phyloP scores from a whole-genome alignment of 2,797 vertebrate genomes.

The Notoglanidium macrostoma region DNA sequence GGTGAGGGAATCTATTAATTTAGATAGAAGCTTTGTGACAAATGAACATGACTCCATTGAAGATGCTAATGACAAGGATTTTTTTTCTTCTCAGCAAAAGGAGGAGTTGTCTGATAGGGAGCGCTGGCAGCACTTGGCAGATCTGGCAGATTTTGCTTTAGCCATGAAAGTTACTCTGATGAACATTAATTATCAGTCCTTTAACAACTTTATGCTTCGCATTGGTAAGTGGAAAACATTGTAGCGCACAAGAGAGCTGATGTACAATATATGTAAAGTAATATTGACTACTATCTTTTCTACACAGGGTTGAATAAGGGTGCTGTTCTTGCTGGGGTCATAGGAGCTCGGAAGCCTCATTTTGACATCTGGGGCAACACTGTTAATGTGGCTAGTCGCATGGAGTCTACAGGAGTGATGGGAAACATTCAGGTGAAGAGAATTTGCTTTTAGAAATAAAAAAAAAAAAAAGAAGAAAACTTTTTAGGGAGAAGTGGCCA shows the following conservation, averaged over 20 bases:
- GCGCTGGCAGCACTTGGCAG: constrained; percentile 92
- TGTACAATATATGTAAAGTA: not conserved
- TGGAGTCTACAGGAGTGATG: constrained; percentile 97
- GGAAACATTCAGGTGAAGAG: constrained; percentile 93
- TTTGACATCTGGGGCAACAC: constrained; percentile 98
- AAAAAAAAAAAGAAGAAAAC: not conserved
- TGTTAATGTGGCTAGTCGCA: constrained; percentile 95
- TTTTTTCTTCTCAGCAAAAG: constrained; percentile 67
- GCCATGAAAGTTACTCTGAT: constrained; percentile 96
- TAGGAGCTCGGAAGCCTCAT: constrained; percentile 93
- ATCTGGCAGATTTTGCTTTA: constrained; percentile 91
- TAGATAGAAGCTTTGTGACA: not conserved
- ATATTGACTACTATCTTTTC: constrained; percentile 3
- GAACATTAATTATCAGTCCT: constrained; percentile 98
- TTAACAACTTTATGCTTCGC: constrained; percentile 99
- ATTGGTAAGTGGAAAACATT: constrained; percentile 77
- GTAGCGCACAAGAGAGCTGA: not conserved
- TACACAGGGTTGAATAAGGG: constrained; percentile 92
- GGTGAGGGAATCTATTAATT: constrained; percentile 65
- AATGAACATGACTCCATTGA: not conserved
- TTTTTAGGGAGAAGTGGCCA: not conserved
- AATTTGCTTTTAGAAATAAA: constrained; percentile 6
- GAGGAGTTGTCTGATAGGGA: constrained; percentile 86
- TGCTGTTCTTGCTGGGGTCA: constrained; percentile 90
- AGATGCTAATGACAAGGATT: not conserved